These are phyloP conservation scores for Phymorhynchus buccinoides DNA, from an alignment of 1,140 invertebrate species.

Conservation along the genomic window DNA sequence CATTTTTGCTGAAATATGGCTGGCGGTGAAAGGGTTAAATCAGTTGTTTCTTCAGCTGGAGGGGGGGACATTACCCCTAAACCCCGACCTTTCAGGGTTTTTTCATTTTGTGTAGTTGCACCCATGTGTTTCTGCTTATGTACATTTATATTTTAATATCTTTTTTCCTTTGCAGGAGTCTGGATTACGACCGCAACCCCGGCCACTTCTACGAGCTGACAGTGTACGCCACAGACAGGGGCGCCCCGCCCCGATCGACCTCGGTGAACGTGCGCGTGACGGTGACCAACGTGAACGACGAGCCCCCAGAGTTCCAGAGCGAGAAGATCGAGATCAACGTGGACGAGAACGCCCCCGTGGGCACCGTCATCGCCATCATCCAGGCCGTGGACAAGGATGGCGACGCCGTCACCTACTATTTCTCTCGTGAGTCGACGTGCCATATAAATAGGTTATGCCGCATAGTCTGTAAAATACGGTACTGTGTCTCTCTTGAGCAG, in stretches of 20 bases:
- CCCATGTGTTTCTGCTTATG: too few species aligned
- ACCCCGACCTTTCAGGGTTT: too few species aligned
- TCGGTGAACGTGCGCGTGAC: conserved; percentile 82
- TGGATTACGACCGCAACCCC: conserved; percentile 62
- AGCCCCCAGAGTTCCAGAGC: conserved; percentile 78
- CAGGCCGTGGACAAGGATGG: conserved; percentile 93
- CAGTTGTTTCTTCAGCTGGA: too few species aligned
- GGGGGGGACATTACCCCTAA: too few species aligned
- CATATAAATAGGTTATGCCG: too few species aligned
- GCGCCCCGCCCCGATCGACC: conserved; percentile 75
- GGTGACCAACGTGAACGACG: conserved; percentile 70
- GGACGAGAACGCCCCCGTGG: conserved; percentile 91
- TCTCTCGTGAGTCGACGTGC: conserved; percentile 57
- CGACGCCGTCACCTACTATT: conserved; percentile 66
- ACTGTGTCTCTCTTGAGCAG: too few species aligned
- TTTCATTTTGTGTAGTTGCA: too few species aligned
- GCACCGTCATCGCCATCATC: conserved; percentile 92
- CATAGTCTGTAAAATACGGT: too few species aligned
- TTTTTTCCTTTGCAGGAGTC: conserved; percentile 55
- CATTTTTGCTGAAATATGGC: too few species aligned
- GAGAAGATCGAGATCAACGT: conserved; percentile 83
- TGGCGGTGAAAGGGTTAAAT: too few species aligned
- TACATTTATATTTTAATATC: too few species aligned
- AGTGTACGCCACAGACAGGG: conserved; percentile 65
- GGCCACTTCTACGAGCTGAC: conserved; percentile 64